Percentiles rank a stretch among this genome's conserved stretches.
phyloP scores from a whole-genome alignment of 2,888 invertebrate genomes.

The Aphelenchoides bicaudatus region DNA sequence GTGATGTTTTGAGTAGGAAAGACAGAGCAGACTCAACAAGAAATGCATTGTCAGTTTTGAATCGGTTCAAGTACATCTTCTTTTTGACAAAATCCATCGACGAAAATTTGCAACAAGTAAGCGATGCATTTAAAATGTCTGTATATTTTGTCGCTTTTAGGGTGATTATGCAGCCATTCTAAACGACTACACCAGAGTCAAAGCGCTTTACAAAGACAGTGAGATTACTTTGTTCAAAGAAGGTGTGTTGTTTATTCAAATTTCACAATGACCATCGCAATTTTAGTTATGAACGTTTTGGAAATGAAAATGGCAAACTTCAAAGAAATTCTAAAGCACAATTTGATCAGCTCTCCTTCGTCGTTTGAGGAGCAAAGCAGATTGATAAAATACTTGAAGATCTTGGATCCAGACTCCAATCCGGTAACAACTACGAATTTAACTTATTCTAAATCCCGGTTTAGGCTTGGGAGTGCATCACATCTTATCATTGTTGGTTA shows the following conservation, averaged over 20 bases:
- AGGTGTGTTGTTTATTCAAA: conserved; percentile 37
- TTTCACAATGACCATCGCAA: background rate
- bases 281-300: conserved; percentile 5
- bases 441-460: too few relatives aligned
- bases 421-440: too few relatives aligned
- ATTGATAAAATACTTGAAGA: conserved; percentile 73
- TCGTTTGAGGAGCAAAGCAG: conserved; percentile 90
- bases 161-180: conserved; percentile 95
- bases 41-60: conserved; percentile 85
- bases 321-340: conserved; percentile 75
- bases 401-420: conserved; percentile 76
- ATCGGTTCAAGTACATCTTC: conserved; percentile 89
- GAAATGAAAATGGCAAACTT: conserved; percentile 68
- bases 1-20: conserved; percentile 53
- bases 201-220: conserved; percentile 85
- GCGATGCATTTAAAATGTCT: conserved; percentile 10
- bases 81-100: conserved; percentile 91
- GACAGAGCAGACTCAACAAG: conserved; percentile 83
- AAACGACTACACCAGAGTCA: conserved; percentile 92
- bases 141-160: conserved; percentile 40
- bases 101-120: conserved; percentile 76
- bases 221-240: conserved; percentile 59
- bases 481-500: conserved; percentile 77
- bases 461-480: conserved; percentile 94
- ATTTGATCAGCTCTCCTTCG: conserved; percentile 83